These are phyloP conservation scores for Tachina fera DNA, from an alignment of 2,888 invertebrate species.

Conservation along the genomic window DNA sequence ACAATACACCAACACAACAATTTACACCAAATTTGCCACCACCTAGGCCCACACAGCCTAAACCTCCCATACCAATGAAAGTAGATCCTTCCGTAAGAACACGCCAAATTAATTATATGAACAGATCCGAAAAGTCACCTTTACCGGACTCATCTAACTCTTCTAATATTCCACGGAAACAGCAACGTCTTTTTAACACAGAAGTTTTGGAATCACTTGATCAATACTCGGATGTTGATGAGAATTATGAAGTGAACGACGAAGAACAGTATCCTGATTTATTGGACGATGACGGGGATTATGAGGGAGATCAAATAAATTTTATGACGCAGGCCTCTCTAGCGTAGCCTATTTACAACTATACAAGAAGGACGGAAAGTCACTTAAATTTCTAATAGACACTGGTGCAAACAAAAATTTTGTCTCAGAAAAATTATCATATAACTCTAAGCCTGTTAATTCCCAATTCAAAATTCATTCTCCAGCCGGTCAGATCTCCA, in stretches of 20 bases:
- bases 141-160: background rate
- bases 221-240: no score
- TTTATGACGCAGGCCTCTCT: conserved; percentile 67
- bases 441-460: background rate
- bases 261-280: background rate
- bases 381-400: conserved; percentile 55
- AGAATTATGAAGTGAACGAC: background rate
- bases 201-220: background rate
- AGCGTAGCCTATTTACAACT: conserved; percentile 62
- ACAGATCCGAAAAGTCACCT: background rate
- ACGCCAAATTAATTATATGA: conserved; percentile 27
- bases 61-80: conserved; percentile 29
- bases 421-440: background rate
- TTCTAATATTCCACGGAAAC: conserved; percentile 9
- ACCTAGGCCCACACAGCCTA: background rate
- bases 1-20: no score
- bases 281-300: background rate
- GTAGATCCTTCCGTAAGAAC: conserved; percentile 16
- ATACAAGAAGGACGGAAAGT: conserved; percentile 16
- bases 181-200: background rate
- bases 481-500: background rate
- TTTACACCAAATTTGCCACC: no score
- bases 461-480: conserved; percentile 20
- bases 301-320: conserved; percentile 56
- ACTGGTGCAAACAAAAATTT: conserved; percentile 33